Evolutionary conservation across 2,888 invertebrate species (phyloP), one percentile per base, ranked within the genome.

Genomic region (Apomyelois bistriatella): DNA sequence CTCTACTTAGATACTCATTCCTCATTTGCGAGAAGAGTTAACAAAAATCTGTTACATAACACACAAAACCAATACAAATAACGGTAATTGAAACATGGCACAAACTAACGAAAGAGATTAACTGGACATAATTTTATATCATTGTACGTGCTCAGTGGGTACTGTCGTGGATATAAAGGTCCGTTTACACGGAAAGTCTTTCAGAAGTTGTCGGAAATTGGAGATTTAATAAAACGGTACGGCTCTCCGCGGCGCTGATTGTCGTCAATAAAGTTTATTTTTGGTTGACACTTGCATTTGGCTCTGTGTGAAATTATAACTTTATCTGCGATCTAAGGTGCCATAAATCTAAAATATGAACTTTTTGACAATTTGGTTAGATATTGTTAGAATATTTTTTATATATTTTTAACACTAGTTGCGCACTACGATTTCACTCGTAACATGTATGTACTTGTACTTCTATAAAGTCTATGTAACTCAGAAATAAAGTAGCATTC

Each of bases 141-240:
- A 37, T 8, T 30, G 41, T 38, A 40, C 49, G 49, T 40, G 40
- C 46, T 8, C 32, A 10, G 9, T 12, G 32, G 10, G 3, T 32
- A 1, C 32, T 32, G 32, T 52, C 35, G 42, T 17, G 42, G 41
- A 42, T 52, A 43, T 52, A 37, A 52, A 52, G 42, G 52, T 37
- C 36, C 22, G 37, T 46, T 52, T 52, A 52, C 52, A 52, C 52
- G 43, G 28, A 52, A 52, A 52, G 43, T 36, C 43, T 52, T 37
- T 43, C 43, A 17, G 42, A 17, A 30, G 7, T 16, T 35, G 52
- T 52, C 36, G 52, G 52, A 52, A 32, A 52, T 52, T 52, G 52
- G 22, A 43, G 43, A 37, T 43, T 28, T 46, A 52, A 52, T 52
- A 52, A 52, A 46, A 52, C 28, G 41, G n/a, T 15, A 40, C 40